These are phyloP conservation scores for Hetaerina titia DNA, from an alignment of 2,888 invertebrate genomes.

Conservation along the genomic window DNA sequence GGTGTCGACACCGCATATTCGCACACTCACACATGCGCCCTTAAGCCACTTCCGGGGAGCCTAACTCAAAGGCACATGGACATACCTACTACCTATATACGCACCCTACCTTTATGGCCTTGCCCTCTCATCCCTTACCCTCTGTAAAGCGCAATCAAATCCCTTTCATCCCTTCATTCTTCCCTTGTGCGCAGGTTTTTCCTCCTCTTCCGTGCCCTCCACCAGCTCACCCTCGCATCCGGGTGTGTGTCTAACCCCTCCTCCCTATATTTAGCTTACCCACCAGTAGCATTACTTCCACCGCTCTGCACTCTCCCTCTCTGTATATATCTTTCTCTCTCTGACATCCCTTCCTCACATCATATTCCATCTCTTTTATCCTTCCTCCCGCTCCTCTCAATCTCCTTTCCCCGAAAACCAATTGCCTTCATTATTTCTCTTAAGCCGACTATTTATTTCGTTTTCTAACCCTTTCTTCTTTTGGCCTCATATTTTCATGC, in stretches of 20 bases:
- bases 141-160: constrained; percentile 39
- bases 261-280: constrained; percentile 5
- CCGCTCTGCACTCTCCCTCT: not conserved
- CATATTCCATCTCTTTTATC: no score
- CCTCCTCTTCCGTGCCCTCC: not conserved
- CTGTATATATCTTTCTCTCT: not conserved
- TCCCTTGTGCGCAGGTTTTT: not conserved
- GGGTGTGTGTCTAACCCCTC: not conserved
- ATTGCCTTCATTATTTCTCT: not conserved
- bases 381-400: no score
- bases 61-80: not conserved
- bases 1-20: not conserved
- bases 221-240: not conserved
- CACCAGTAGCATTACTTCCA: not conserved
- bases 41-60: not conserved
- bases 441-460: not conserved
- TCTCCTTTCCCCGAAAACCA: no score
- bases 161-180: constrained; percentile 28
- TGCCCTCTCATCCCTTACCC: constrained; percentile 42
- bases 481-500: not conserved
- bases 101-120: constrained; percentile 28
- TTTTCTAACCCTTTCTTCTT: not conserved
- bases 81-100: not conserved
- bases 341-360: no score
- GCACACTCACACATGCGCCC: not conserved